Base-by-base conservation (phyloP, 2,797 vertebrate genomes). In the Eremophila alpestris region DNA sequence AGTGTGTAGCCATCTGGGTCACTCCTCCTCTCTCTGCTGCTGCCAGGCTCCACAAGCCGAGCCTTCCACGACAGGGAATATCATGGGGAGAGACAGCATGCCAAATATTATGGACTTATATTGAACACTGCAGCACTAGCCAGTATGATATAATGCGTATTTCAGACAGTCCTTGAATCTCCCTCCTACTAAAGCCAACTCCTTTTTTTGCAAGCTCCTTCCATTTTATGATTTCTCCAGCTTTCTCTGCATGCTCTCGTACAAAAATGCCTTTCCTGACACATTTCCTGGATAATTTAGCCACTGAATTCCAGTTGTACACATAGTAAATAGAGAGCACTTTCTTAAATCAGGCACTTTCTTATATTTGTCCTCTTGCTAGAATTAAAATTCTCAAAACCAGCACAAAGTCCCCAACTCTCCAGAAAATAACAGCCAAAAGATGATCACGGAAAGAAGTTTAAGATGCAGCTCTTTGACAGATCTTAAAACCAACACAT, bases 1-100 rank as follows among this genome's bases (percentile, higher is more conserved):
- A 97, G 89, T 89, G 83, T 94, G 95, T 94, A 89, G 87, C 96
- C 95, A 97, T 96, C 85, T 90, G 70, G 58, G 58, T 86, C 96
- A 64, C 69, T 93, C 60, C 59, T 94, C 46, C 87, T 86, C 60
- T 92, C n/a, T 92, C 87, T 92, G 85, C 93, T 10, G 21, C 26
- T 96, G 89, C 87, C 94, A 96, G 96, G 54, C 92, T 93, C 94
- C 89, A 84, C 43, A 91, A 95, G 69, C 80, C 7, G 27, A 73
- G 49, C 52, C 86, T 76, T 89, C 67, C 27, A 3, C 43, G 64
- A 56, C 49, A 86, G 40, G 3, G 46, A 86, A 69, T 75, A 78
- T 81, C 78, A 58, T 3, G 11, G 43, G 45, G 79, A 56, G n/a
- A 83, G 55, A 56, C 1, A 81, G 55, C 29, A n/a, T 0, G 4